Percentiles rank a stretch among this genome's conserved stretches.
phyloP scores from a whole-genome alignment of 2,888 invertebrate species.

The Dione vanillae region DNA sequence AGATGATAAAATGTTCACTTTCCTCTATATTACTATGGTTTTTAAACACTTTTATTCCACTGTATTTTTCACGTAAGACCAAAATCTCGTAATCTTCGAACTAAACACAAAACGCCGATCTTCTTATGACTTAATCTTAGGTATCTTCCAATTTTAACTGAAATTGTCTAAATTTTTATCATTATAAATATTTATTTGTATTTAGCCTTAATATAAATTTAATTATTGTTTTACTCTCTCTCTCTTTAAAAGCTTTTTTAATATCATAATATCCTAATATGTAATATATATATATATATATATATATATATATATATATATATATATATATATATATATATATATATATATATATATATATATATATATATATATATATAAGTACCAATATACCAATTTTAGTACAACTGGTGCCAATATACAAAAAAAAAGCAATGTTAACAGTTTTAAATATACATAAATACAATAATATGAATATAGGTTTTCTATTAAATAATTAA shows the following conservation, averaged over 20 bases:
- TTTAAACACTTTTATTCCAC: neutral
- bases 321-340: too few species aligned
- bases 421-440: constrained; percentile 18
- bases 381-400: constrained; percentile 15
- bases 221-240: neutral
- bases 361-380: too few species aligned
- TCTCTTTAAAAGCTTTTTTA: constrained; percentile 7
- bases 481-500: constrained; percentile 21
- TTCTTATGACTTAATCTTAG: constrained; percentile 30
- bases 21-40: neutral
- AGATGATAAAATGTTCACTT: constrained; percentile 1
- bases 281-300: too few species aligned
- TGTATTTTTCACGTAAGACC: too few species aligned
- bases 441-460: constrained; percentile 35
- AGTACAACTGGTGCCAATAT: constrained; percentile 42
- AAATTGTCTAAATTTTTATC: neutral
- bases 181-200: neutral
- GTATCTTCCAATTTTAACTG: constrained; percentile 14
- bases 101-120: constrained; percentile 16
- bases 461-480: constrained; percentile 25
- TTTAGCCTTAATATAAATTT: neutral
- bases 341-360: too few species aligned
- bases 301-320: too few species aligned
- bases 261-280: too few species aligned
- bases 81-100: neutral